Evolutionary conservation across 1,140 invertebrate species (phyloP).

Genomic region (Drosophila eugracilis): DNA sequence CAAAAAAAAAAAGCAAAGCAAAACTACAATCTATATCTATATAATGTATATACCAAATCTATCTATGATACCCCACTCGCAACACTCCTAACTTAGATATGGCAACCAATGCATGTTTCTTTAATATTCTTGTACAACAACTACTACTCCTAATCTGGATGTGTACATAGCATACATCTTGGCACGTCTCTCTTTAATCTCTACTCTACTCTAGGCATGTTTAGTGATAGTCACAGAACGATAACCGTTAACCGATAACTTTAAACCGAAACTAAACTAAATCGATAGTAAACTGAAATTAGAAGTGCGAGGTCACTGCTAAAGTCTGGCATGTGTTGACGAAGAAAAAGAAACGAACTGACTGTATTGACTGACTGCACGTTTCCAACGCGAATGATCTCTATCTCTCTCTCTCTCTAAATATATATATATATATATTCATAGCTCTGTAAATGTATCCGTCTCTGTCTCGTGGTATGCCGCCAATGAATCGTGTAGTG

Average conservation of each 20-base stretch:
- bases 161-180: slow-evolving; percentile 47
- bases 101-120: slow-evolving; percentile 70
- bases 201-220: slow-evolving; percentile 55
- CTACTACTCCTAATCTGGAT: slow-evolving; percentile 37
- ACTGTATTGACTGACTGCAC: slow-evolving; percentile 43
- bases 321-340: slow-evolving; percentile 11
- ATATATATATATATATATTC: slow-evolving; percentile 4
- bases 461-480: slow-evolving; percentile 40
- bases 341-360: slow-evolving; percentile 27
- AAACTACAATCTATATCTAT: slow-evolving; percentile 48
- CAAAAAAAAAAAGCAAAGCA: slow-evolving; percentile 73
- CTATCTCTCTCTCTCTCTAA: slow-evolving; percentile 1
- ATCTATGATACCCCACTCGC: slow-evolving; percentile 40
- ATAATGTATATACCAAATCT: slow-evolving; percentile 60
- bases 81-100: slow-evolving; percentile 50
- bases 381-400: slow-evolving; percentile 18
- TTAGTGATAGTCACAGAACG: slow-evolving; percentile 59
- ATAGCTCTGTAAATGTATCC: slow-evolving; percentile 29
- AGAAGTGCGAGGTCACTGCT: slow-evolving; percentile 12
- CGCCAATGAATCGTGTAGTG: slow-evolving; percentile 35
- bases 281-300: slow-evolving; percentile 1
- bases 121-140: slow-evolving; percentile 40
- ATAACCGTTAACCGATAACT: slow-evolving; percentile 17
- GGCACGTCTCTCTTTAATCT: slow-evolving; percentile 51
- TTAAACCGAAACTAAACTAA: background rate